Evolutionary conservation across 2,888 invertebrate genomes (phyloP).

Genomic region (Ormyrus rosae): DNA sequence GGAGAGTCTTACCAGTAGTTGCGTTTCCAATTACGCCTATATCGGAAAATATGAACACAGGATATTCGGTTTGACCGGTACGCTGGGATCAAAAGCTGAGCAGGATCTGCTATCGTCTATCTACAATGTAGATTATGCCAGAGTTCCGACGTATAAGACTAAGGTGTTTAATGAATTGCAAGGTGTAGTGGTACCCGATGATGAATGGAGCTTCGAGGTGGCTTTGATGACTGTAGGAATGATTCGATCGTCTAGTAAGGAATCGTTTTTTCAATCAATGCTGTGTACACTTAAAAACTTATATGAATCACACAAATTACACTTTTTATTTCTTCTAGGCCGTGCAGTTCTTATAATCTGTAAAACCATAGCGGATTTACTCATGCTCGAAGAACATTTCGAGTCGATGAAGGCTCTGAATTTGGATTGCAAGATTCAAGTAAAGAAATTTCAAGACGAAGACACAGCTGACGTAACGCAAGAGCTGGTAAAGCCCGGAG

Average conservation of each 20-base stretch:
- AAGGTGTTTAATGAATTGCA: conserved; percentile 63
- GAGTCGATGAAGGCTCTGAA: background rate
- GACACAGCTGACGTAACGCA: conserved; percentile 50
- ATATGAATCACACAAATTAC: background rate
- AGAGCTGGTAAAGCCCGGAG: conserved; percentile 46
- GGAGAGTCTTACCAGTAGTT: conserved; percentile 70
- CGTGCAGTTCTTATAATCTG: conserved; percentile 53
- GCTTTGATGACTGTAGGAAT: conserved; percentile 48
- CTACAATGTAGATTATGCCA: conserved; percentile 66
- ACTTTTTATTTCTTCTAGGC: conserved; percentile 10
- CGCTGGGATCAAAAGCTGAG: conserved; percentile 69
- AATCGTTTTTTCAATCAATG: background rate
- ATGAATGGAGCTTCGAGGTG: conserved; percentile 53
- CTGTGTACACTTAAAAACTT: background rate
- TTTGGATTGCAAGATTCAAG: conserved; percentile 40
- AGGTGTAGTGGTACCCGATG: conserved; percentile 50
- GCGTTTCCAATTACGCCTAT: conserved; percentile 69
- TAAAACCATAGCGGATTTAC: conserved; percentile 53
- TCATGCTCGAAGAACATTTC: conserved; percentile 49
- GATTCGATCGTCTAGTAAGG: conserved; percentile 41
- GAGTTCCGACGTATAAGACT: conserved; percentile 67
- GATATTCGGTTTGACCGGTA: conserved; percentile 73
- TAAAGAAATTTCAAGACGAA: conserved; percentile 55
- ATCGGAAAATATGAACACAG: conserved; percentile 56
- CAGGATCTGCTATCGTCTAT: conserved; percentile 65